Evolutionary conservation across 2,113 vertebrate genomes (phyloP).

Genomic region (Nothoprocta pentlandii): DNA sequence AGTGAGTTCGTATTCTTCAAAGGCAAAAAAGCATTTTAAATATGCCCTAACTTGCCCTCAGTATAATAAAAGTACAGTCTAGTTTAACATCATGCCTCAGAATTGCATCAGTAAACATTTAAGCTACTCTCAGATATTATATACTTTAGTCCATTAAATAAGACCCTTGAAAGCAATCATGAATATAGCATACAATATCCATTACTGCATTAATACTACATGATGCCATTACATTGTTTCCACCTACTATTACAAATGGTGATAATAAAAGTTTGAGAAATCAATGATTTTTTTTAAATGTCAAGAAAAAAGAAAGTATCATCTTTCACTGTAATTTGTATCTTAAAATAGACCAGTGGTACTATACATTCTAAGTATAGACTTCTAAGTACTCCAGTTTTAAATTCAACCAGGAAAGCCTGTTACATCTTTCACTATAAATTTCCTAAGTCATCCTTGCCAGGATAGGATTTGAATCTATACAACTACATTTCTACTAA

Average conservation of each 20-base stretch:
- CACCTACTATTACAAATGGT: constrained; percentile 55
- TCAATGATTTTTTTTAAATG: constrained; percentile 17
- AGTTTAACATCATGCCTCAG: neutral
- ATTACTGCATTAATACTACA: constrained; percentile 73
- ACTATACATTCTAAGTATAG: neutral
- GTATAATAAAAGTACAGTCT: neutral
- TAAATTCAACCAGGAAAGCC: neutral
- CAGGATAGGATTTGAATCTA: neutral
- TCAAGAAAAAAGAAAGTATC: neutral
- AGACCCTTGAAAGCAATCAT: constrained; percentile 62
- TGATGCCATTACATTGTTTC: constrained; percentile 60
- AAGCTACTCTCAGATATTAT: constrained; percentile 11
- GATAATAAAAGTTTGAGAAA: constrained; percentile 28
- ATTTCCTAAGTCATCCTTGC: neutral
- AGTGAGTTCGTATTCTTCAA: constrained; percentile 29
- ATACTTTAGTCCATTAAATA: constrained; percentile 42
- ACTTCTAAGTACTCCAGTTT: neutral
- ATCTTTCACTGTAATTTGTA: neutral
- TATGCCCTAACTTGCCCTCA: neutral
- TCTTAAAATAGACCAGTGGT: neutral
- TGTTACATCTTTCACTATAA: neutral
- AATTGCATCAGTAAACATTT: constrained; percentile 2
- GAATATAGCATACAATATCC: constrained; percentile 20
- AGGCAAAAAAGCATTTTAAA: neutral
- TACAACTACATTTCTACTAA: neutral